Percentiles rank a stretch among this genome's conserved stretches.
phyloP scores from a whole-genome alignment of 2,797 vertebrate species.

The Poeciliopsis infans region DNA sequence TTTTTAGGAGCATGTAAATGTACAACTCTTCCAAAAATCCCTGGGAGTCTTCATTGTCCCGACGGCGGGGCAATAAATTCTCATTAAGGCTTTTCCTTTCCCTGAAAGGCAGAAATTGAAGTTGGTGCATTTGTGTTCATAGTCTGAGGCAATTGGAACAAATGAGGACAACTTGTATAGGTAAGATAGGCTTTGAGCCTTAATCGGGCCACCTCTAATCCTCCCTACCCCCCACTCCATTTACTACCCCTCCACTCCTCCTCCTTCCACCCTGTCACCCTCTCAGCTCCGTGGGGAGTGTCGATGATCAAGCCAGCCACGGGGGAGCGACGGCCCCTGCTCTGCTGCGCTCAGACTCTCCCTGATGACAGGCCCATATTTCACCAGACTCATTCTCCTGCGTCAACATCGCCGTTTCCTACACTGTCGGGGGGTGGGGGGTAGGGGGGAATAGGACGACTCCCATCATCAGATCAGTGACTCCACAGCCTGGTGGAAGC shows the following conservation, averaged over 20 bases:
- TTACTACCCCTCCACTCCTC: background rate
- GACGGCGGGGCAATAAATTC: slow-evolving; percentile 74
- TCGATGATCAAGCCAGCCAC: slow-evolving; percentile 71
- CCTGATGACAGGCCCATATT: slow-evolving; percentile 69
- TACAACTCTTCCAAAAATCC: slow-evolving; percentile 48
- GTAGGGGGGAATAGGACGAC: slow-evolving; percentile 11
- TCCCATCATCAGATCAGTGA: slow-evolving; percentile 67
- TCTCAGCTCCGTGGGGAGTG: slow-evolving; percentile 46
- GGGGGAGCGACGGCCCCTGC: slow-evolving; percentile 50
- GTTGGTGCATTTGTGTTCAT: slow-evolving; percentile 70
- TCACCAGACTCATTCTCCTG: slow-evolving; percentile 62
- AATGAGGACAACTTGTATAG: slow-evolving; percentile 66
- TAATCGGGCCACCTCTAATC: slow-evolving; percentile 46
- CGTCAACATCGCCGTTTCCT: slow-evolving; percentile 63
- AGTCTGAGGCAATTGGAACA: slow-evolving; percentile 75
- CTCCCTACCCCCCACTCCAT: background rate
- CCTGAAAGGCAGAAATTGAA: slow-evolving; percentile 62
- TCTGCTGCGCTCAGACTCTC: slow-evolving; percentile 49
- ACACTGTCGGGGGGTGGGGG: slow-evolving; percentile 52
- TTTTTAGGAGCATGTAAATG: slow-evolving; percentile 72
- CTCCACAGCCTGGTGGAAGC: slow-evolving; percentile 67
- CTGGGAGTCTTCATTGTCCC: slow-evolving; percentile 50
- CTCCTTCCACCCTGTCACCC: slow-evolving; percentile 6
- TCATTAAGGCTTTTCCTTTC: slow-evolving; percentile 69
- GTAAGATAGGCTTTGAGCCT: slow-evolving; percentile 52